A percentile compares a stretch with the other conserved stretches of the same genome.
Evolutionary conservation across 2,113 vertebrate species (phyloP).

Genomic region (Scophthalmus maximus): DNA sequence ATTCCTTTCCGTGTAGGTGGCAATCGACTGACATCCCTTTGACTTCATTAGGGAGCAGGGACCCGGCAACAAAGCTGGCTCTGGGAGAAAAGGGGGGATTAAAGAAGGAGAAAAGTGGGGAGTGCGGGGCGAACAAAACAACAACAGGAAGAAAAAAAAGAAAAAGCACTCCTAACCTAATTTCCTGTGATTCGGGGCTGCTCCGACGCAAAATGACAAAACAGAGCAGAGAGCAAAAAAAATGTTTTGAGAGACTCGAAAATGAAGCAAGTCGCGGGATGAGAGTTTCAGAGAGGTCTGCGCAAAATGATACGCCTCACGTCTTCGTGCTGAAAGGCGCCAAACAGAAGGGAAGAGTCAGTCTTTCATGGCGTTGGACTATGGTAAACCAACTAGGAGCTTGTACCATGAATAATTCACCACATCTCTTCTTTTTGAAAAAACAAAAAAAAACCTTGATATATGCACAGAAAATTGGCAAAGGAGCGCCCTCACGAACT

Average conservation of each 20-base stretch:
- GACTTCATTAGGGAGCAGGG: constrained; percentile 81
- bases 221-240: constrained; percentile 63
- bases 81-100: constrained; percentile 69
- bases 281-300: constrained; percentile 50
- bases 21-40: constrained; percentile 79
- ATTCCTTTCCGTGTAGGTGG: constrained; percentile 82
- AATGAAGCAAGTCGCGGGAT: constrained; percentile 51
- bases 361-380: constrained; percentile 52
- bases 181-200: constrained; percentile 74
- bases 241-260: constrained; percentile 46
- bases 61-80: constrained; percentile 77
- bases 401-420: constrained; percentile 80
- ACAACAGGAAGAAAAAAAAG: constrained; percentile 61
- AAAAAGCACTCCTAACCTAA: constrained; percentile 74
- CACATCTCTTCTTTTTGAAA: constrained; percentile 38
- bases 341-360: too few species aligned
- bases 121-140: constrained; percentile 69
- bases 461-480: constrained; percentile 51
- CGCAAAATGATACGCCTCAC: constrained; percentile 38
- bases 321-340: constrained; percentile 16
- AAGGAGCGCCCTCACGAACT: constrained; percentile 28
- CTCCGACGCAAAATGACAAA: constrained; percentile 70
- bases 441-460: constrained; percentile 64
- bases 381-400: constrained; percentile 73
- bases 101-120: constrained; percentile 56